Base-by-base conservation (phyloP, 2,113 vertebrate species). In the Murina feae region DNA sequence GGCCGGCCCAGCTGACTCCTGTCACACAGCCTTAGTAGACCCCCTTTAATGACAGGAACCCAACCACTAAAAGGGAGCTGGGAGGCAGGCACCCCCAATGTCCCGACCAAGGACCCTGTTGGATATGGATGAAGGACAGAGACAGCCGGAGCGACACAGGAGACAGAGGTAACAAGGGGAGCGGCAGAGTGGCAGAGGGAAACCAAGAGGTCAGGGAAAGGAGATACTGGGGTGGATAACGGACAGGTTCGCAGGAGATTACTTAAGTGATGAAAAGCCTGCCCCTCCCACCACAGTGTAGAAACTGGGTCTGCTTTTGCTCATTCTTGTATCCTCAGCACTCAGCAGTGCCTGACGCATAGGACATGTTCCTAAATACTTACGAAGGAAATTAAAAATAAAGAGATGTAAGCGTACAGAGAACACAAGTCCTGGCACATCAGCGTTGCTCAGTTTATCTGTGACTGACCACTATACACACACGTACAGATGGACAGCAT, bases 31-130 rank as follows among this genome's bases (percentile, higher is more conserved):
- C 17, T 89, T 0, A 8, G 32, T 47, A 47, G 0, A 88, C 55
- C 30, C 25, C 63, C 83, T 80, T 94, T 93, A 97, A 95, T 0
- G 79, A 94, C 92, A 96, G 80, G 76, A 92, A 85, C 28, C 80
- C 13, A 94, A 68, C 94, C 78, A 80, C 89, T 37, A 66, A 55
- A 32, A 92, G 72, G 39, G 91, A 95, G 79, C 13, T 1, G 4
- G 51, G 37, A 51, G 71, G 66, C 78, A 79, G 81, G 60, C 28
- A 74, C 9, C 55, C 28, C 21, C 0, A 23, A 82, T 13, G 28
- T 53, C 35, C 37, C 42, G 51, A 51, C 76, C 55, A 47, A 84
- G 53, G 39, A 17, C 32, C 58, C 6, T 72, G 42, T 49, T 83
- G 74, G 65, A 60, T 60, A 12, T 18, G 30, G 51, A 42, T 16